Conservation (phyloP, 2,888 invertebrate species). For the Nowickia ferox region DNA sequence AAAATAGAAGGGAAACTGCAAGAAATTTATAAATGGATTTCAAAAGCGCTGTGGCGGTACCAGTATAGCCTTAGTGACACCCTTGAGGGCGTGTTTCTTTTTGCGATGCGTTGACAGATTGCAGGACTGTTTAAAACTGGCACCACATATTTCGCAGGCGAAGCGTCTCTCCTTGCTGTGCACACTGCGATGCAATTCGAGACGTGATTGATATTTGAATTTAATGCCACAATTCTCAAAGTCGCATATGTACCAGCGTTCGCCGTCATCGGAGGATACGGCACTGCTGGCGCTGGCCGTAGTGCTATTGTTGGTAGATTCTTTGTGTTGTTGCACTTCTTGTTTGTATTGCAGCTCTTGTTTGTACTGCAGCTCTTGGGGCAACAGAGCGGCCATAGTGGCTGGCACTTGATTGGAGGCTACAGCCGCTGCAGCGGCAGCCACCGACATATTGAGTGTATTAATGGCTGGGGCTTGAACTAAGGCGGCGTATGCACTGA, state of each 20-base stretch:
- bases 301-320: conserved; percentile 78
- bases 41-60: conserved; percentile 72
- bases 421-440: conserved; percentile 73
- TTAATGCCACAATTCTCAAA: conserved; percentile 79
- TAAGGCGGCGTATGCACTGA: conserved; percentile 72
- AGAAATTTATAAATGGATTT: conserved; percentile 70
- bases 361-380: conserved; percentile 64
- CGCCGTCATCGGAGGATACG: conserved; percentile 80
- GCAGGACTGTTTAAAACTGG: conserved; percentile 80
- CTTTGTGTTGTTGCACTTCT: conserved; percentile 74
- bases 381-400: conserved; percentile 69
- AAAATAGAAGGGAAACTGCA: conserved; percentile 70
- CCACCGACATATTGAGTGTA: conserved; percentile 73
- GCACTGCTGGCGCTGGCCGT: conserved; percentile 81
- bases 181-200: conserved; percentile 80
- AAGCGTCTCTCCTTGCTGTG: conserved; percentile 81
- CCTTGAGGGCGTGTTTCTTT: conserved; percentile 79
- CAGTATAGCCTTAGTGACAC: conserved; percentile 75
- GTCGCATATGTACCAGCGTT: conserved; percentile 80
- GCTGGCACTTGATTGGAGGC: conserved; percentile 71
- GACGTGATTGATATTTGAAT: conserved; percentile 80
- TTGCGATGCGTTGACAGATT: conserved; percentile 80
- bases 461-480: conserved; percentile 71
- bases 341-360: conserved; percentile 71
- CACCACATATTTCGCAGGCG: conserved; percentile 79